Evolutionary conservation across 2,797 vertebrate genomes (phyloP).

Genomic region (Eutrigla gurnardus): DNA sequence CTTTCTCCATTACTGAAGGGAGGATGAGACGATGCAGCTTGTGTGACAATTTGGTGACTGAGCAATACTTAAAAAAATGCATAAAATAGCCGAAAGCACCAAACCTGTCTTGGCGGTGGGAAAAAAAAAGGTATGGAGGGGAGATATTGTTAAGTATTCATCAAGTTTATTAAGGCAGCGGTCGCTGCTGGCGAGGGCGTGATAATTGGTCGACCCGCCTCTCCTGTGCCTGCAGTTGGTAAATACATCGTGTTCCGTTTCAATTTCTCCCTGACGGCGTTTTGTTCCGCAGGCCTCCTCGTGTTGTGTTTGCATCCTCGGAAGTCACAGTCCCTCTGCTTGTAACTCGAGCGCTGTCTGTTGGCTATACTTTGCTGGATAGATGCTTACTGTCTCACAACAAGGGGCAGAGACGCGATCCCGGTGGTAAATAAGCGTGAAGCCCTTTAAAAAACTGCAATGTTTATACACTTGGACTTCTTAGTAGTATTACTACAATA

Average conservation of each 20-base stretch:
- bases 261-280: constrained; percentile 65
- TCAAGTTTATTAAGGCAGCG: constrained; percentile 49
- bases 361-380: constrained; percentile 60
- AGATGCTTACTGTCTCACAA: constrained; percentile 60
- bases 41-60: constrained; percentile 25
- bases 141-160: constrained; percentile 17
- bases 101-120: constrained; percentile 6
- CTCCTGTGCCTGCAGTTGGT: constrained; percentile 32
- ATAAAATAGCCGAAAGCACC: constrained; percentile 18
- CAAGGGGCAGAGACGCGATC: constrained; percentile 48
- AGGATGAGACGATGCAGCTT: constrained; percentile 23
- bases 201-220: constrained; percentile 50
- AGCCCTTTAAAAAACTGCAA: constrained; percentile 3
- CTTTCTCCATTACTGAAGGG: constrained; percentile 49
- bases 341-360: constrained; percentile 63
- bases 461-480: constrained; percentile 1
- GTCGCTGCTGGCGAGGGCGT: constrained; percentile 17
- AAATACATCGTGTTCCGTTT: constrained; percentile 55
- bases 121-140: constrained; percentile 9
- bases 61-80: constrained; percentile 24
- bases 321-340: constrained; percentile 53
- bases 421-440: constrained; percentile 40
- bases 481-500: not conserved
- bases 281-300: constrained; percentile 60
- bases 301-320: constrained; percentile 63